These are phyloP conservation scores for Oryctolagus cuniculus DNA, from an alignment of 2,113 vertebrate genomes.

Conservation along the genomic window mOryCun1.1 NC_091439.1:65591001-65591500, in stretches of 20 bases:
- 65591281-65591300: neutral
- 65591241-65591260: neutral
- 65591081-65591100: neutral
- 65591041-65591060: neutral
- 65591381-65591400: neutral
- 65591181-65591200: neutral
- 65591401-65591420: neutral
- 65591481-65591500: neutral
- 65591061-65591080: neutral
- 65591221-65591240: neutral
- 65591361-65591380: neutral
- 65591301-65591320: neutral
- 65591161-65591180: neutral
- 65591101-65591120: neutral
- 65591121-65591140: neutral
- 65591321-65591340: neutral
- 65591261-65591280: accelerated
- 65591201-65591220: neutral
- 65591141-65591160: neutral
- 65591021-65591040: neutral
- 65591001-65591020: neutral
- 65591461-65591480: neutral
- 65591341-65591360: neutral
- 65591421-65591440: neutral
- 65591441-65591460: neutral